These are phyloP conservation scores for Bambusicola thoracicus DNA, from an alignment of 2,113 vertebrate genomes.

Conservation along the genomic window DNA sequence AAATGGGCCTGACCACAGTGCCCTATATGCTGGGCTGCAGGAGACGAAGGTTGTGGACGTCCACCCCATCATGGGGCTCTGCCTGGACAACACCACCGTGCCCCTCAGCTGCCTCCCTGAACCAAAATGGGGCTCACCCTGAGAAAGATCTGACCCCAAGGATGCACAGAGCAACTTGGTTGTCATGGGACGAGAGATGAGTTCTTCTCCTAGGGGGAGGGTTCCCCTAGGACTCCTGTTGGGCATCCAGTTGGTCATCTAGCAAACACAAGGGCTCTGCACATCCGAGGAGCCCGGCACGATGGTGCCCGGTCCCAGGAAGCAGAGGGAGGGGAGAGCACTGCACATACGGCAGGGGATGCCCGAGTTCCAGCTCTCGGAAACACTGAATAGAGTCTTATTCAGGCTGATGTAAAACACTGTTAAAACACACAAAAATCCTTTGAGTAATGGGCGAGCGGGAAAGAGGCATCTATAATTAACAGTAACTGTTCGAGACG, in stretches of 20 bases:
- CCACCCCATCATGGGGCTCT: background rate
- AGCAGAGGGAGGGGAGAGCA: background rate
- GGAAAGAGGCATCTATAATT: slow-evolving; percentile 88
- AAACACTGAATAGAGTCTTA: slow-evolving; percentile 84
- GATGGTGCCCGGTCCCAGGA: background rate
- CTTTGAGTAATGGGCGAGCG: slow-evolving; percentile 85
- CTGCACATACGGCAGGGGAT: slow-evolving; percentile 58
- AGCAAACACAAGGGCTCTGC: background rate
- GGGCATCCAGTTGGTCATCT: background rate
- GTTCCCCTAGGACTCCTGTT: background rate
- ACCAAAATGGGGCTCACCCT: background rate
- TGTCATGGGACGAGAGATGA: background rate
- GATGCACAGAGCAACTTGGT: background rate
- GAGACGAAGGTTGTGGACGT: slow-evolving; percentile 44
- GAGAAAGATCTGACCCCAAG: background rate
- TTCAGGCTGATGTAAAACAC: slow-evolving; percentile 84
- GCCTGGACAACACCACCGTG: background rate
- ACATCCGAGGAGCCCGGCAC: background rate
- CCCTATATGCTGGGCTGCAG: slow-evolving; percentile 67
- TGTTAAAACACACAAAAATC: slow-evolving; percentile 86
- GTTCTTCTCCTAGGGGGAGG: background rate
- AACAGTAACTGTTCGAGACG: slow-evolving; percentile 87
- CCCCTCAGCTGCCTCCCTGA: background rate
- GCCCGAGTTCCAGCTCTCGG: slow-evolving; percentile 72
- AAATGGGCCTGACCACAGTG: slow-evolving; percentile 84